Evolutionary conservation across 2,888 invertebrate genomes (phyloP).

Genomic region (Drosophila robusta): DNA sequence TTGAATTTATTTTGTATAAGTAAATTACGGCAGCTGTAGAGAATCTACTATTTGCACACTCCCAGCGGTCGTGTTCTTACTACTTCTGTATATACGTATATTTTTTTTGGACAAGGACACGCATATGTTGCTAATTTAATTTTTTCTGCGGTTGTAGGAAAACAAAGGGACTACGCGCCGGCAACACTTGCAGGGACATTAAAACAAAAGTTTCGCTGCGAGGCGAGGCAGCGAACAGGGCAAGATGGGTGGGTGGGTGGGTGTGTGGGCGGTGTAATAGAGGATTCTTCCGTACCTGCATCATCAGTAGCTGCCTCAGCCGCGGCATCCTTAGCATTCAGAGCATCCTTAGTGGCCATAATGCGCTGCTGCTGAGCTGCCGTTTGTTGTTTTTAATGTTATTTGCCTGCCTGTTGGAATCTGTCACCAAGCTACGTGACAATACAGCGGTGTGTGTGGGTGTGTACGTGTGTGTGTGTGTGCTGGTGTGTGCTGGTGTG

Average conservation of each 20-base stretch:
- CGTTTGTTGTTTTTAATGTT: slow-evolving; percentile 70
- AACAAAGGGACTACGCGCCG: slow-evolving; percentile 26
- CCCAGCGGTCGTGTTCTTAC: background rate
- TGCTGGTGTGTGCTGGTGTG: slow-evolving; percentile 25
- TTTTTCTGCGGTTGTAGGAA: slow-evolving; percentile 13
- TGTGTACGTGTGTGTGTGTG: slow-evolving; percentile 8
- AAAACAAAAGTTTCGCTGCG: slow-evolving; percentile 68
- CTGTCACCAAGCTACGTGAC: slow-evolving; percentile 81
- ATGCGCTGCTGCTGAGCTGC: slow-evolving; percentile 49
- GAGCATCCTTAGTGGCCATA: slow-evolving; percentile 42
- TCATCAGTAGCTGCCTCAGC: background rate
- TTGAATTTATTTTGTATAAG: no score
- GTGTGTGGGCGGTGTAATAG: background rate
- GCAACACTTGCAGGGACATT: slow-evolving; percentile 63
- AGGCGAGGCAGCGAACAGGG: background rate
- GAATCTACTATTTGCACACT: background rate
- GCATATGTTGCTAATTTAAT: slow-evolving; percentile 77
- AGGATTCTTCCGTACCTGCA: slow-evolving; percentile 24
- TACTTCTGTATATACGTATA: background rate
- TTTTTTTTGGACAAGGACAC: slow-evolving; percentile 36
- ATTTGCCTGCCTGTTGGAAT: slow-evolving; percentile 74
- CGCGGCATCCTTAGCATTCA: slow-evolving; percentile 16
- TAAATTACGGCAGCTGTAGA: background rate
- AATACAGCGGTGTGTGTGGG: slow-evolving; percentile 62
- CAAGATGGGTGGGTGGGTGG: background rate